These are phyloP conservation scores for Melanaphis sacchari DNA, from an alignment of 1,140 invertebrate genomes.

Conservation along the genomic window DNA sequence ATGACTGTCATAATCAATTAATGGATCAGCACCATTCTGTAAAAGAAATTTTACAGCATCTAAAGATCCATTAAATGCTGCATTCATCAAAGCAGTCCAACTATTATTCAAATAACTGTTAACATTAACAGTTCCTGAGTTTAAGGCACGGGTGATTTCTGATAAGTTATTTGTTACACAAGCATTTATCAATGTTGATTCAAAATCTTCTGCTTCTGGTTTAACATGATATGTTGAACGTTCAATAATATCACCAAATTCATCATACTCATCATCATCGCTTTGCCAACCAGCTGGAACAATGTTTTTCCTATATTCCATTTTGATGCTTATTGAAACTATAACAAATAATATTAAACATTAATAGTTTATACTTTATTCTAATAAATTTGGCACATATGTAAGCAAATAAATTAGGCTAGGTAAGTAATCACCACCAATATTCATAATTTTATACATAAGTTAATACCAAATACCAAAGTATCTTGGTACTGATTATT, in stretches of 20 bases:
- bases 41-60: conserved; percentile 45
- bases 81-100: conserved; percentile 43
- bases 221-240: background rate
- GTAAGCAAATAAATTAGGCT: background rate
- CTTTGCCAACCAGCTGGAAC: conserved; percentile 36
- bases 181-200: background rate
- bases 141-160: conserved; percentile 28
- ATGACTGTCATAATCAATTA: conserved; percentile 5
- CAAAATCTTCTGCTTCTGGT: background rate
- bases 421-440: background rate
- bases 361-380: background rate
- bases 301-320: background rate
- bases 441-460: background rate
- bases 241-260: conserved; percentile 43
- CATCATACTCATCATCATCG: conserved; percentile 35
- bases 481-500: background rate
- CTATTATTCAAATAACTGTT: background rate
- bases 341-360: background rate
- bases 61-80: conserved; percentile 34
- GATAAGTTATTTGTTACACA: conserved; percentile 13
- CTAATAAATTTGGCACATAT: background rate
- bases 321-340: background rate
- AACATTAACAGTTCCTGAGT: background rate
- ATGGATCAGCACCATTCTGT: conserved; percentile 42
- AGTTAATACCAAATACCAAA: background rate